phyloP scores from a whole-genome alignment of 1,140 invertebrate species.

The Formica exsecta region DNA sequence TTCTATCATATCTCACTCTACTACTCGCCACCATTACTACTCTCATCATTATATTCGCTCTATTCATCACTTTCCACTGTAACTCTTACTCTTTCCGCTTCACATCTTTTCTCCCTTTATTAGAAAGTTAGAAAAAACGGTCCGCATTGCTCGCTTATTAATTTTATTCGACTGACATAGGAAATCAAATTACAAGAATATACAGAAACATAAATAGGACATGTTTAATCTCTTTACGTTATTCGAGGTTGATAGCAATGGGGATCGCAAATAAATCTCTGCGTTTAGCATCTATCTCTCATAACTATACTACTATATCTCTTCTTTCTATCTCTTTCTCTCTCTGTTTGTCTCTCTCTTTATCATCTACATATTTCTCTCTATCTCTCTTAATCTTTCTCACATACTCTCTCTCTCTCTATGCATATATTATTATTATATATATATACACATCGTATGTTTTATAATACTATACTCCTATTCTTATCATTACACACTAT shows the following conservation, averaged over 20 bases:
- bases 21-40: conserved; percentile 44
- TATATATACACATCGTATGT: conserved; percentile 70
- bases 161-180: not conserved
- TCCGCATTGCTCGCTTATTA: not conserved
- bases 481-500: conserved; percentile 70
- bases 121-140: conserved; percentile 3
- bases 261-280: conserved; percentile 20
- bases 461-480: conserved; percentile 69
- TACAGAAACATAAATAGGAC: not conserved
- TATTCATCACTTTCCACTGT: conserved; percentile 49
- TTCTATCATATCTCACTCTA: conserved; percentile 30
- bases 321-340: conserved; percentile 41
- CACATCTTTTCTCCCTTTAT: conserved; percentile 26
- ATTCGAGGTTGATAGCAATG: conserved; percentile 7
- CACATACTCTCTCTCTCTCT: conserved; percentile 62
- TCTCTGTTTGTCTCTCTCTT: conserved; percentile 43
- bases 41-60: conserved; percentile 55
- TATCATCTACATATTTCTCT: conserved; percentile 49
- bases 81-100: conserved; percentile 46
- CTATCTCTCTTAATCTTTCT: conserved; percentile 61
- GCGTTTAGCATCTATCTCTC: conserved; percentile 41
- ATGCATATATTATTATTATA: conserved; percentile 57
- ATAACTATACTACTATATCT: conserved; percentile 50
- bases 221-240: not conserved
- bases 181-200: not conserved